Evolutionary conservation across 2,888 invertebrate genomes (phyloP).

Genomic region (Sepiola atlantica): DNA sequence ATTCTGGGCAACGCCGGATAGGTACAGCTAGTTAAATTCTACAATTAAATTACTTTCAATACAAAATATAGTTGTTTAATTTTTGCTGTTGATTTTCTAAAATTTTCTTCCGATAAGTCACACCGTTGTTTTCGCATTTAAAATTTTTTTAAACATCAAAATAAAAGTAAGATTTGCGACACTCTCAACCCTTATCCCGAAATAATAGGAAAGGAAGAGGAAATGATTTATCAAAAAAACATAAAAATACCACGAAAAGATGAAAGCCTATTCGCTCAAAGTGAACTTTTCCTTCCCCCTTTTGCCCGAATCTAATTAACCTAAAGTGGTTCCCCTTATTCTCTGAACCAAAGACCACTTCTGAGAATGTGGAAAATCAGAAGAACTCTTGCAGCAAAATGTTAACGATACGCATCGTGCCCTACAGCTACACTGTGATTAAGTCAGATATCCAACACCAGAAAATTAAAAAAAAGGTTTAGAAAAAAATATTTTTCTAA

Average conservation of each 20-base stretch:
- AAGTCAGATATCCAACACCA: neutral
- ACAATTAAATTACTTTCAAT: neutral
- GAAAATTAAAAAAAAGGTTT: neutral
- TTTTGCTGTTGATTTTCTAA: neutral
- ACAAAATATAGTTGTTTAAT: neutral
- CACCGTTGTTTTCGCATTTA: neutral
- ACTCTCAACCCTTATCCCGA: neutral
- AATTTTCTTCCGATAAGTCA: neutral
- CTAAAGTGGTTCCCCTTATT: neutral
- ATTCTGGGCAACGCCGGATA: too few relatives aligned
- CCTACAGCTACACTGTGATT: conserved; percentile 15
- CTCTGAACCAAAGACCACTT: neutral
- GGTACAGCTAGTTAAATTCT: too few relatives aligned
- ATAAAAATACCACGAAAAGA: neutral
- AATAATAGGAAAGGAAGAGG: neutral
- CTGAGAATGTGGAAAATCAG: neutral
- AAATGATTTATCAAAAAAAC: neutral
- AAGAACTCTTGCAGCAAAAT: neutral
- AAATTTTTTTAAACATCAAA: neutral
- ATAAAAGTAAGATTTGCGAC: neutral
- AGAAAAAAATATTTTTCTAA: too few relatives aligned
- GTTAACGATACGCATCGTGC: neutral
- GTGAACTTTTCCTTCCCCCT: neutral
- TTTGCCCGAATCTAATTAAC: conserved; percentile 9
- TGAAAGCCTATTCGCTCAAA: neutral